Evolutionary conservation across 2,888 invertebrate genomes (phyloP).

Genomic region (Parnassius apollo): DNA sequence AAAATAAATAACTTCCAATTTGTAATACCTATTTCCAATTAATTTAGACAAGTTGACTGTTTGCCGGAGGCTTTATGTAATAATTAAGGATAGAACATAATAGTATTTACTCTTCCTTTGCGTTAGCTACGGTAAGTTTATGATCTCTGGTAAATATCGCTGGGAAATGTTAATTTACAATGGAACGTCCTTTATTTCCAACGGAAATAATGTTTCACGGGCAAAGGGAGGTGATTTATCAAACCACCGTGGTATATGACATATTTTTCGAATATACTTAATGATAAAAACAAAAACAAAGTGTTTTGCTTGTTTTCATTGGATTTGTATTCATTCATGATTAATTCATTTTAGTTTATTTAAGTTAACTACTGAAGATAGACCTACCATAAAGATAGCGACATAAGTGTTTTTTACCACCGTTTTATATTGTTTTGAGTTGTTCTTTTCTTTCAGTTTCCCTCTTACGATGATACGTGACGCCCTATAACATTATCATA

Average conservation of each 20-base stretch:
- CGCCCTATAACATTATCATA: too few relatives aligned
- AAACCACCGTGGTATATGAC: slow-evolving; percentile 2
- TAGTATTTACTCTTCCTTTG: slow-evolving; percentile 16
- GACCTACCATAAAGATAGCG: too few relatives aligned
- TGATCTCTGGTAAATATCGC: slow-evolving; percentile 18
- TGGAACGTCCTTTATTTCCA: slow-evolving; percentile 1
- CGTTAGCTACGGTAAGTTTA: slow-evolving; percentile 19
- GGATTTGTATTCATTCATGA: too few relatives aligned
- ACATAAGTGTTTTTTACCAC: too few relatives aligned
- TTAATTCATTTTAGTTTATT: too few relatives aligned
- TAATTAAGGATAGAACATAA: slow-evolving; percentile 22
- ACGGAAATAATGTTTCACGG: slow-evolving; percentile 13
- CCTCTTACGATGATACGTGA: too few relatives aligned
- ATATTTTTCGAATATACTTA: slow-evolving; percentile 2
- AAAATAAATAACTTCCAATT: slow-evolving; percentile 30
- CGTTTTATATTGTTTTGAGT: too few relatives aligned
- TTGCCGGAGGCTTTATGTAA: slow-evolving; percentile 18
- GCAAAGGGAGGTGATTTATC: slow-evolving; percentile 14
- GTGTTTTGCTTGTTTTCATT: too few relatives aligned
- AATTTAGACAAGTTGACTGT: slow-evolving; percentile 25
- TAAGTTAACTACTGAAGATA: too few relatives aligned
- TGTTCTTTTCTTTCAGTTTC: too few relatives aligned
- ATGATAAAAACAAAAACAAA: too few relatives aligned
- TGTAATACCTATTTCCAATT: slow-evolving; percentile 28
- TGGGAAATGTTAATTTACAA: slow-evolving; percentile 2